Conservation (phyloP, 2,797 vertebrate genomes). For the Sus cebifrons region DNA sequence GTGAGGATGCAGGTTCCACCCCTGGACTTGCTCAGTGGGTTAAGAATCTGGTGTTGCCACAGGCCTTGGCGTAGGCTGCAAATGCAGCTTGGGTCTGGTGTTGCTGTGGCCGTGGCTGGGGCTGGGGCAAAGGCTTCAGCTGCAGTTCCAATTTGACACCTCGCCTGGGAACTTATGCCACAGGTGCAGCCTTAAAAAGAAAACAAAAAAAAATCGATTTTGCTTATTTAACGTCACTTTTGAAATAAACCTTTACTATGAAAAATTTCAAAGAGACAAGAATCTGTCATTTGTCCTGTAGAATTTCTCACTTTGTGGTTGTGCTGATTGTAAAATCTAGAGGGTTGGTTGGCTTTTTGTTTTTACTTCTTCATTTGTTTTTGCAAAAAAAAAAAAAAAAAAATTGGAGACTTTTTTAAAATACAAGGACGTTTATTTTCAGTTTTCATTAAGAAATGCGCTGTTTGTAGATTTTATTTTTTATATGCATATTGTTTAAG, state of each 20-base stretch:
- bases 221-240: not conserved
- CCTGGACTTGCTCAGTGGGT: too few species aligned
- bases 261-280: conserved; percentile 20
- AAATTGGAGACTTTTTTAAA: conserved; percentile 65
- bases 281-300: not conserved
- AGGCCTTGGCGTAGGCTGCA: too few species aligned
- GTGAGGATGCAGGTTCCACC: too few species aligned
- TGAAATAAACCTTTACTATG: not conserved
- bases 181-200: too few species aligned
- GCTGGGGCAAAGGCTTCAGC: too few species aligned
- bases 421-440: conserved; percentile 92
- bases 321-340: not conserved
- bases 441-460: conserved; percentile 88
- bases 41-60: too few species aligned
- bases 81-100: too few species aligned
- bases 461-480: not conserved
- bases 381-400: not conserved
- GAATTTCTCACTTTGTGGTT: conserved; percentile 13
- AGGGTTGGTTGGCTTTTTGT: not conserved
- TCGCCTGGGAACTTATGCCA: too few species aligned
- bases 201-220: not conserved
- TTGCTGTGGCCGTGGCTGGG: too few species aligned
- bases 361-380: not conserved
- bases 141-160: too few species aligned
- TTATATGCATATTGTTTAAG: not conserved